A percentile compares a stretch with the other conserved stretches of the same genome.
These are phyloP conservation scores for Dendroctonus ponderosae DNA, from an alignment of 1,140 invertebrate species.

Conservation along the genomic window DNA sequence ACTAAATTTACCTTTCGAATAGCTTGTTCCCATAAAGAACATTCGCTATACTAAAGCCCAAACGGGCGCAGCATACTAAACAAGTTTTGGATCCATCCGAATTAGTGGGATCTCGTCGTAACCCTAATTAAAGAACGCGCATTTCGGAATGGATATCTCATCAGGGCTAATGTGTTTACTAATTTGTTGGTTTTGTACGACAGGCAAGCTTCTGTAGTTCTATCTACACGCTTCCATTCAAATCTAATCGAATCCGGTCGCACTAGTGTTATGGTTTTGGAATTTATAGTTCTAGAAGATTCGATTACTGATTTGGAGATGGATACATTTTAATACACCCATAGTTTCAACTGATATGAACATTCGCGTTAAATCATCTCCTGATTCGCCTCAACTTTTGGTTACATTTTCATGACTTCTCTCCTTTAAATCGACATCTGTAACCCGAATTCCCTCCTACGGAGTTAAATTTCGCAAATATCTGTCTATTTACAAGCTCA, in stretches of 20 bases:
- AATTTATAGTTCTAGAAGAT: no score
- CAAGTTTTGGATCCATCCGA: conserved; percentile 14
- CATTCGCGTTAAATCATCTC: no score
- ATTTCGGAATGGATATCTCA: conserved; percentile 37
- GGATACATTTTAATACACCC: no score
- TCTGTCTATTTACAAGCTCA: background rate
- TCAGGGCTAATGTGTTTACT: conserved; percentile 36
- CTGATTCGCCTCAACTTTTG: no score
- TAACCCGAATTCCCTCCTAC: no score
- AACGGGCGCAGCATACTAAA: conserved; percentile 26
- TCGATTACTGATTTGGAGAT: no score
- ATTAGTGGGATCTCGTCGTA: conserved; percentile 30
- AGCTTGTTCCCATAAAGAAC: conserved; percentile 21
- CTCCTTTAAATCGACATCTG: no score
- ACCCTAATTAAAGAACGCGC: conserved; percentile 36
- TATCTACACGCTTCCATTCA: background rate
- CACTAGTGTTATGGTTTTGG: no score
- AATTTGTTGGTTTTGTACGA: conserved; percentile 35
- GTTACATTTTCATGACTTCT: no score
- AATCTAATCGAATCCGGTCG: no score
- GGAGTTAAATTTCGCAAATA: no score
- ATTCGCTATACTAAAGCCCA: conserved; percentile 18
- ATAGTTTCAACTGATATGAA: no score
- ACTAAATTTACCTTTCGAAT: conserved; percentile 28
- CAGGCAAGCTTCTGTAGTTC: background rate